Evolutionary conservation across 30 jellyfish, hydroid and myxozoan species (phyloP).

Genomic region (Morbakka virulenta): DNA sequence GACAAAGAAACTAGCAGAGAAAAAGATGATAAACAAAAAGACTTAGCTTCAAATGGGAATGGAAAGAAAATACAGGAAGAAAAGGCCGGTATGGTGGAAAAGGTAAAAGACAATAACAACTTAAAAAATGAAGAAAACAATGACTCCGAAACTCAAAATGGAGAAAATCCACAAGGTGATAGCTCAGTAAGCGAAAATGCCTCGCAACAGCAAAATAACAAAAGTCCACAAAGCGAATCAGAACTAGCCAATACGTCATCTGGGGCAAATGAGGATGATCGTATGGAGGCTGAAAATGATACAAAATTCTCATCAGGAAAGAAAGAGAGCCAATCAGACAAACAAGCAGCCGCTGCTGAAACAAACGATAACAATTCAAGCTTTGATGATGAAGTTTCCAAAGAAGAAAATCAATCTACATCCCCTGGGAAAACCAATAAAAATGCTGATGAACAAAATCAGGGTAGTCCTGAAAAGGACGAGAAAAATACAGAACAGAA

Average conservation of each 20-base stretch:
- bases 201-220: too few relatives aligned
- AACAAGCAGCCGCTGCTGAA: background rate
- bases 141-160: too few relatives aligned
- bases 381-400: background rate
- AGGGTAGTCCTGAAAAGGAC: background rate
- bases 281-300: too few relatives aligned
- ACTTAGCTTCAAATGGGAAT: background rate
- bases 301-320: too few relatives aligned
- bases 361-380: background rate
- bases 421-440: background rate
- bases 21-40: slow-evolving; percentile 1
- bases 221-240: too few relatives aligned
- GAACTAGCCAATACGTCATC: too few relatives aligned
- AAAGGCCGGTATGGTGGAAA: background rate
- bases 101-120: too few relatives aligned
- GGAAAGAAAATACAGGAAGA: background rate
- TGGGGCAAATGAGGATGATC: too few relatives aligned
- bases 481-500: background rate
- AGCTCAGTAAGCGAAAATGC: too few relatives aligned
- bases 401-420: background rate
- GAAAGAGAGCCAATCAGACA: slow-evolving; percentile 3
- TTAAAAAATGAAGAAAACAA: too few relatives aligned
- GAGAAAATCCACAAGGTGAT: too few relatives aligned
- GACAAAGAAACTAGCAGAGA: too few relatives aligned
- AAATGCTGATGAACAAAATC: background rate